These are phyloP conservation scores for Otocyon megalotis DNA, from an alignment of 2,113 vertebrate genomes.

Conservation along the genomic window DNA sequence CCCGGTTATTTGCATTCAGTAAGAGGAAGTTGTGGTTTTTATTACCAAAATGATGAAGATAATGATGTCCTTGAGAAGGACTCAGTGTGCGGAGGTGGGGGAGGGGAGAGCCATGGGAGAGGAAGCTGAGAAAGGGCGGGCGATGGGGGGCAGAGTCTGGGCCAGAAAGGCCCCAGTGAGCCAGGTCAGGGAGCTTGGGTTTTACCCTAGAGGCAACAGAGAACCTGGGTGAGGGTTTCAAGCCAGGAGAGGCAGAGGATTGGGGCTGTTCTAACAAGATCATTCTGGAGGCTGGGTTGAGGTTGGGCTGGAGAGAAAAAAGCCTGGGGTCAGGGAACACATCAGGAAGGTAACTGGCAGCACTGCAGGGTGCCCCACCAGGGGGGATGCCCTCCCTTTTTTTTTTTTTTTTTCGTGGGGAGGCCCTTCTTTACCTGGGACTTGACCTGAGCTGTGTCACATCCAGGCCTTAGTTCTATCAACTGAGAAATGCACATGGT, in stretches of 20 bases:
- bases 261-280: neutral
- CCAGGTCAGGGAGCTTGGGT: neutral
- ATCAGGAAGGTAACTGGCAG: neutral
- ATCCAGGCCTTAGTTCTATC: neutral
- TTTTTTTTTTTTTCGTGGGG: too few relatives aligned
- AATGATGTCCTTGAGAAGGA: neutral
- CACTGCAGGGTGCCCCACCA: neutral
- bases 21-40: conserved; percentile 11
- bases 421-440: neutral
- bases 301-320: neutral
- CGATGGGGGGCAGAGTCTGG: neutral
- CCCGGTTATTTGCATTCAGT: neutral
- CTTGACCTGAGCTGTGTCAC: neutral
- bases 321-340: neutral
- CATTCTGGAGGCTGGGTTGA: neutral
- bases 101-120: neutral
- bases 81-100: neutral
- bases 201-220: neutral
- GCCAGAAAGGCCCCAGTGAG: neutral
- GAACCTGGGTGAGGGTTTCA: neutral
- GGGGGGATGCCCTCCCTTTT: neutral
- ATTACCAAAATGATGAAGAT: neutral
- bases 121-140: neutral
- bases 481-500: neutral
- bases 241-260: neutral